phyloP scores from a whole-genome alignment of 2,888 invertebrate species.

The Thysanoteuthis rhombus region DNA sequence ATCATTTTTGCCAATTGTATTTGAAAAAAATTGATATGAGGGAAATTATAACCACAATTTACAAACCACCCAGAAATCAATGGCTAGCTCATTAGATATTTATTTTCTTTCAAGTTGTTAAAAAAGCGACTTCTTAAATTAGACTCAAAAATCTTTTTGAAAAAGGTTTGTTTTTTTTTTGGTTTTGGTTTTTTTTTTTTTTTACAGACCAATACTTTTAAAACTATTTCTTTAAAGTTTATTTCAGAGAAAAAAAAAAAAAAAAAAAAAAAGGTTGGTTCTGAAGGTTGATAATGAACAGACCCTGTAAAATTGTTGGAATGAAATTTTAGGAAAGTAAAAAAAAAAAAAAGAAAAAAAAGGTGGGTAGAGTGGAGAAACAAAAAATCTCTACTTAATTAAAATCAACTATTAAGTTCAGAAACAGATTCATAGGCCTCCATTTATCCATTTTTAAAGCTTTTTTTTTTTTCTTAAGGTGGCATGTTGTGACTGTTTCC shows the following conservation, averaged over 20 bases:
- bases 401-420: not conserved
- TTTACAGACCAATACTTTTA: not conserved
- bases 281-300: not conserved
- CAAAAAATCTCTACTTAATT: not conserved
- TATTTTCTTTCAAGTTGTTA: not conserved
- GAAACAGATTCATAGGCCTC: not conserved
- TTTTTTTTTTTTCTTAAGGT: not conserved
- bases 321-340: not conserved
- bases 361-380: not conserved
- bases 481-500: not conserved
- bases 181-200: too few species aligned
- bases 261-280: not conserved
- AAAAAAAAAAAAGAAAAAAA: not conserved
- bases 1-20: not conserved
- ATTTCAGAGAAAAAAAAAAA: too few species aligned
- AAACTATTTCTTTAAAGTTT: not conserved
- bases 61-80: not conserved
- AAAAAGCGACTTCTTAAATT: not conserved
- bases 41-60: not conserved
- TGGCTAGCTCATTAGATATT: not conserved
- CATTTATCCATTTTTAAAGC: constrained; percentile 12
- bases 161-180: too few species aligned
- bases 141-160: not conserved
- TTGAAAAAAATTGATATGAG: not conserved
- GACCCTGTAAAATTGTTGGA: not conserved